These are phyloP conservation scores for Ennomos fuscantarius DNA, from an alignment of 2,888 invertebrate species.

Conservation along the genomic window DNA sequence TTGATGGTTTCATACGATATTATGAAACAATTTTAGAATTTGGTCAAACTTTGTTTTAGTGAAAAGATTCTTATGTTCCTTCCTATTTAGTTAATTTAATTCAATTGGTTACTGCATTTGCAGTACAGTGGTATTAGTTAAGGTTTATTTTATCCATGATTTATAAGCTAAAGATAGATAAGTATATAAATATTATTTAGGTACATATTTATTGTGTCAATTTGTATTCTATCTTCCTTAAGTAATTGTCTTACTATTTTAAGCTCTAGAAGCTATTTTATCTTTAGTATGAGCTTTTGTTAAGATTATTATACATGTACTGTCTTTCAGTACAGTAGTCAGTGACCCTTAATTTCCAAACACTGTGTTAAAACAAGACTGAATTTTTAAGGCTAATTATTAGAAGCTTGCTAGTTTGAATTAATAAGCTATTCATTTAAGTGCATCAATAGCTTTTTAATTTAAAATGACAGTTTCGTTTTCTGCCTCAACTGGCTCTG, in stretches of 20 bases:
- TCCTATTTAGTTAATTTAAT: slow-evolving; percentile 13
- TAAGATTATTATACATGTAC: slow-evolving; percentile 12
- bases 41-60: neutral
- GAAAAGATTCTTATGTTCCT: slow-evolving; percentile 15
- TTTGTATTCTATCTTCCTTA: slow-evolving; percentile 30
- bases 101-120: slow-evolving; percentile 11
- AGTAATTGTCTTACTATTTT: slow-evolving; percentile 9
- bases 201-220: slow-evolving; percentile 43
- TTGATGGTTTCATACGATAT: slow-evolving; percentile 3
- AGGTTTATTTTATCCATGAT: slow-evolving; percentile 17
- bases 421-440: slow-evolving; percentile 1
- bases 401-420: slow-evolving; percentile 3
- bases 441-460: neutral
- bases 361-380: slow-evolving; percentile 35
- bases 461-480: too few species aligned
- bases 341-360: slow-evolving; percentile 15
- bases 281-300: slow-evolving; percentile 12
- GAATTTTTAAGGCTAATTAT: slow-evolving; percentile 34
- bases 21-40: neutral
- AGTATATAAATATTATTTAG: slow-evolving; percentile 29
- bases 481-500: too few species aligned
- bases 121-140: slow-evolving; percentile 15
- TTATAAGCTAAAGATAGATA: slow-evolving; percentile 25
- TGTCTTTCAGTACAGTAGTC: slow-evolving; percentile 9
- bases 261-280: slow-evolving; percentile 25